phyloP scores from a whole-genome alignment of 2,888 invertebrate genomes.

The Chromoteleia sp. region DNA sequence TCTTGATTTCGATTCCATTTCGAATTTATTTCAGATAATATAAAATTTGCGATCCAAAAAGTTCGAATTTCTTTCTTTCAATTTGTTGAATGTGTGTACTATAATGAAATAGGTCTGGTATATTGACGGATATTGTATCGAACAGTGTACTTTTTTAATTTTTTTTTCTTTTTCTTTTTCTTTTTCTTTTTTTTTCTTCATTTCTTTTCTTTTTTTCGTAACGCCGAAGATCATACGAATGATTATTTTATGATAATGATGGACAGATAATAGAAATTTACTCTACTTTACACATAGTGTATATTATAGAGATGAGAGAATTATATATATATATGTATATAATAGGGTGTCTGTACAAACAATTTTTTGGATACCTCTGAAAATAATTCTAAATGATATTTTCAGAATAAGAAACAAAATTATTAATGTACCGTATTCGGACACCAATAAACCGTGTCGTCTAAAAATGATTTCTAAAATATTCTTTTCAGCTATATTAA shows the following conservation, averaged over 20 bases:
- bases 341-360: no score
- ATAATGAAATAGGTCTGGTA: conserved; percentile 15
- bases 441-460: no score
- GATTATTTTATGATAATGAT: conserved; percentile 50
- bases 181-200: conserved; percentile 36
- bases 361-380: no score
- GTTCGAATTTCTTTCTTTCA: conserved; percentile 13
- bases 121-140: conserved; percentile 18
- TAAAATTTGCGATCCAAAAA: conserved; percentile 38
- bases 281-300: conserved; percentile 59
- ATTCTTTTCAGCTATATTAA: no score
- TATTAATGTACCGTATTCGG: no score
- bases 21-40: neutral
- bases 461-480: no score
- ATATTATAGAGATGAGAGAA: conserved; percentile 51
- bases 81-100: conserved; percentile 29
- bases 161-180: conserved; percentile 1
- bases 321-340: conserved; percentile 40
- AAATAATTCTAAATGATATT: no score
- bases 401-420: no score
- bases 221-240: conserved; percentile 41
- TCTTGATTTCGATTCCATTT: neutral
- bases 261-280: conserved; percentile 52
- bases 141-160: no score
- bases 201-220: conserved; percentile 8